These are phyloP conservation scores for Lepisosteus oculatus DNA, from an alignment of 2,113 vertebrate genomes.

Conservation along the genomic window DNA sequence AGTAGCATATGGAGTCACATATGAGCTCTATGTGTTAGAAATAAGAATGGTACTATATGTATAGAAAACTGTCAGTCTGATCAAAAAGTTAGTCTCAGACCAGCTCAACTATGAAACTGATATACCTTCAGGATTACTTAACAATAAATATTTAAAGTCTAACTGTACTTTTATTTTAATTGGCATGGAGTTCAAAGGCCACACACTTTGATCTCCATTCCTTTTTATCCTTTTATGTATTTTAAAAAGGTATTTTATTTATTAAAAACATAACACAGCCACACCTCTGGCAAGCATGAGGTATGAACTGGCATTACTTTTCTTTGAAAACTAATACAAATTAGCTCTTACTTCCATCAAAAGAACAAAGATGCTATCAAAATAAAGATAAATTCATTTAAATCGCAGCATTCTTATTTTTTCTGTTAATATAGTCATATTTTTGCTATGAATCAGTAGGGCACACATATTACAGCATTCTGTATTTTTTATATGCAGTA, in stretches of 20 bases:
- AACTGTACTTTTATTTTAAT: conserved; percentile 80
- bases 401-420: too few relatives aligned
- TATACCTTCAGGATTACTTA: conserved; percentile 69
- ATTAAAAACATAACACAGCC: conserved; percentile 44
- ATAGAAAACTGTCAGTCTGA: conserved; percentile 77
- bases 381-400: too few relatives aligned
- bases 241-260: conserved; percentile 61
- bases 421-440: too few relatives aligned
- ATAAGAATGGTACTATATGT: conserved; percentile 58
- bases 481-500: too few relatives aligned
- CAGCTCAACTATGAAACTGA: conserved; percentile 68
- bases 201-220: conserved; percentile 61
- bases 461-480: too few relatives aligned
- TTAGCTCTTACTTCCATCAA: too few relatives aligned
- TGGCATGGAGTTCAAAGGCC: conserved; percentile 76
- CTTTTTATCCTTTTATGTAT: conserved; percentile 76
- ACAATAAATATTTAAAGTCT: conserved; percentile 79
- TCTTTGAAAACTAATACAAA: too few relatives aligned
- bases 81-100: conserved; percentile 75
- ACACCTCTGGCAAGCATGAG: conserved; percentile 35
- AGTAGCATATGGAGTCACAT: conserved; percentile 71
- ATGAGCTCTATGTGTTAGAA: conserved; percentile 56
- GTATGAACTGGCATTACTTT: too few relatives aligned
- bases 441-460: too few relatives aligned
- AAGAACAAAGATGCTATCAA: too few relatives aligned